Percentiles rank a stretch among this genome's conserved stretches.
These are phyloP conservation scores for Luffia ferchaultella DNA, from an alignment of 2,888 invertebrate species.

Conservation along the genomic window DNA sequence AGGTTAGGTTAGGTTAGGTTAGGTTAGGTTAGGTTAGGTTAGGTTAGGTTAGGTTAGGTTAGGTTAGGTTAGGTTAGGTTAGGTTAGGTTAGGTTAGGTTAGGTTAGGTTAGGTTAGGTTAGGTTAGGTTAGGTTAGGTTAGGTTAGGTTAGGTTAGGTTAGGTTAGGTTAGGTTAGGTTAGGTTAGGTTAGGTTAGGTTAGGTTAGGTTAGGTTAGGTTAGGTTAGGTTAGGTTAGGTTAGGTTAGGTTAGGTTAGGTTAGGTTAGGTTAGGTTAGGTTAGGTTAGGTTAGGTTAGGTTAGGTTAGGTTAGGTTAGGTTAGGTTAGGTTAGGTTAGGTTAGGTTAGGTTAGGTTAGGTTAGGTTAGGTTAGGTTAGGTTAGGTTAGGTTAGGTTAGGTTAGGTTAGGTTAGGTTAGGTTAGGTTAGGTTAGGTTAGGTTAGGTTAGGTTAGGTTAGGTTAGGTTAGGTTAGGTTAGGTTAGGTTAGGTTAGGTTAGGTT, in stretches of 20 bases:
- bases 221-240: constrained; percentile 32
- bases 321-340: constrained; percentile 22
- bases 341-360: constrained; percentile 22
- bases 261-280: constrained; percentile 29
- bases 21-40: constrained; percentile 22
- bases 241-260: constrained; percentile 29
- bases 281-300: constrained; percentile 26
- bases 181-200: constrained; percentile 27
- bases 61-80: constrained; percentile 24
- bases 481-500: constrained; percentile 22
- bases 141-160: constrained; percentile 25
- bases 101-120: constrained; percentile 23
- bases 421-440: constrained; percentile 23
- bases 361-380: constrained; percentile 22
- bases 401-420: constrained; percentile 23
- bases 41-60: constrained; percentile 22
- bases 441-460: constrained; percentile 20
- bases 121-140: constrained; percentile 22
- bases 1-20: constrained; percentile 19
- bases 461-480: constrained; percentile 21
- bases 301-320: constrained; percentile 21
- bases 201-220: constrained; percentile 23
- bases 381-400: constrained; percentile 23
- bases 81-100: constrained; percentile 22
- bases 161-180: constrained; percentile 27